phyloP scores from a whole-genome alignment of 2,797 vertebrate species.

The Masticophis lateralis region DNA sequence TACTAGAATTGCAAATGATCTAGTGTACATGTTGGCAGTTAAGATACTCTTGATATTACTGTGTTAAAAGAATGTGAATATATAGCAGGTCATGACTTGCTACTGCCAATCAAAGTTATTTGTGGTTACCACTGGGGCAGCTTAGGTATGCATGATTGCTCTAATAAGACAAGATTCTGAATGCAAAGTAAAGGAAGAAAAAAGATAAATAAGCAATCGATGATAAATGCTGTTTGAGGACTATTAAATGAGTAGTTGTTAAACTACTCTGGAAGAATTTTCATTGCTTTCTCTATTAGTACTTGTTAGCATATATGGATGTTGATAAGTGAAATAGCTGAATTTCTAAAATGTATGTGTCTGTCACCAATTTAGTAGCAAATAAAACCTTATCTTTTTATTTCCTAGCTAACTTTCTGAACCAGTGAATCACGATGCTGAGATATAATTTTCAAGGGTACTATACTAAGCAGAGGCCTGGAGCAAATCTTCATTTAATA shows the following conservation, averaged over 20 bases:
- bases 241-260: constrained; percentile 7
- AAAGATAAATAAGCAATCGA: not conserved
- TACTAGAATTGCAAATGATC: constrained; percentile 55
- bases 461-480: not conserved
- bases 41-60: constrained; percentile 32
- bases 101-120: constrained; percentile 33
- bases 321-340: not conserved
- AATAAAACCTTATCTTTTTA: not conserved
- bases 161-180: not conserved
- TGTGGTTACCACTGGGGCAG: constrained; percentile 22
- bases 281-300: constrained; percentile 5
- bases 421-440: not conserved
- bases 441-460: not conserved
- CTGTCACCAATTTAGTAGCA: not conserved
- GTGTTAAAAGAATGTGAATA: constrained; percentile 14
- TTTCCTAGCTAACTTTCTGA: not conserved
- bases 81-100: constrained; percentile 24
- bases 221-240: not conserved
- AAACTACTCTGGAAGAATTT: constrained; percentile 11
- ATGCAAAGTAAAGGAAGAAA: not conserved
- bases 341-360: not conserved
- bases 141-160: constrained; percentile 3
- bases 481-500: not conserved
- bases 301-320: constrained; percentile 10
- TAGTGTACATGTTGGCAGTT: constrained; percentile 10